These are phyloP conservation scores for Macrosiphum euphorbiae DNA, from an alignment of 2,888 invertebrate species.

Conservation along the genomic window DNA sequence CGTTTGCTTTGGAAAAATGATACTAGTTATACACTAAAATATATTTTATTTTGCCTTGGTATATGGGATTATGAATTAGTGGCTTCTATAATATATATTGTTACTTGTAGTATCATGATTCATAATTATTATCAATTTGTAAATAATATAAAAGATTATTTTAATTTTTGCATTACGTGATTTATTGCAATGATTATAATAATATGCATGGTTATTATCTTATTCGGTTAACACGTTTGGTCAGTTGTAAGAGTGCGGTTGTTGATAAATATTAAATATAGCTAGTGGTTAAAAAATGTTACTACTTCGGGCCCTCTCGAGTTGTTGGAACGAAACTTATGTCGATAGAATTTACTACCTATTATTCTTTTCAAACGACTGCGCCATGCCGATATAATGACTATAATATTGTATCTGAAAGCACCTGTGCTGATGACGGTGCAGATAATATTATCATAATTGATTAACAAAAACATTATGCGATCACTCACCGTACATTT, in stretches of 20 bases:
- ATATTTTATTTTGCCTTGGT: no score
- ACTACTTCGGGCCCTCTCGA: not conserved
- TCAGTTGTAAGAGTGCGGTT: not conserved
- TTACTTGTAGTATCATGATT: not conserved
- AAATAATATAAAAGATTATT: not conserved
- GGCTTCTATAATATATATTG: not conserved
- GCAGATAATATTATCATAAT: not conserved
- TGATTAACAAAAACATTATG: not conserved
- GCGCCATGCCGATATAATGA: not conserved
- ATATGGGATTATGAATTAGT: not conserved
- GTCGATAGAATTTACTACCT: not conserved
- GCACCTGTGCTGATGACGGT: not conserved
- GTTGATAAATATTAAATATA: no score
- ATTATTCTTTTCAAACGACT: not conserved
- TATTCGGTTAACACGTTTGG: not conserved
- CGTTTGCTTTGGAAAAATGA: no score
- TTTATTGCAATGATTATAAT: not conserved
- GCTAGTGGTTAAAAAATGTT: not conserved
- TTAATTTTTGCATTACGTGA: not conserved
- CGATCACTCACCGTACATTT: constrained; percentile 98
- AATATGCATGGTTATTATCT: not conserved
- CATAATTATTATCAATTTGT: not conserved
- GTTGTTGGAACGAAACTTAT: not conserved
- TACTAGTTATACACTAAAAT: no score
- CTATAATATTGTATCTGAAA: not conserved